Conservation (phyloP, 2,888 invertebrate genomes). For the Xylocampa areola region DNA sequence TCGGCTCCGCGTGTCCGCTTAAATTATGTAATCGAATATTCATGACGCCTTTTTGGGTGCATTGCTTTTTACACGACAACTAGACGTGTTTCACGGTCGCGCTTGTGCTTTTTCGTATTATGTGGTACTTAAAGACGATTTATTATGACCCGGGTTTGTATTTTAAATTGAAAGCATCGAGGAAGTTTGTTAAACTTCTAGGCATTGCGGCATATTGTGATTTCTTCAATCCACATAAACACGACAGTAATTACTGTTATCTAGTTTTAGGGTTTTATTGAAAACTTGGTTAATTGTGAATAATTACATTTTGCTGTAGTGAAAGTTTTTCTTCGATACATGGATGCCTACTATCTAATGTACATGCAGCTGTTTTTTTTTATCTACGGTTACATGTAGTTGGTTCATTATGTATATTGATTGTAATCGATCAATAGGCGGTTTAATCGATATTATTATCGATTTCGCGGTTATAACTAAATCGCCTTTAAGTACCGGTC, state of each 20-base stretch:
- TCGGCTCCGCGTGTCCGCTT: slow-evolving; percentile 67
- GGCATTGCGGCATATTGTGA: no score
- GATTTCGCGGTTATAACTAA: slow-evolving; percentile 52
- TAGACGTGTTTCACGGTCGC: slow-evolving; percentile 57
- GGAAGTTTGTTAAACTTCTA: slow-evolving; percentile 6
- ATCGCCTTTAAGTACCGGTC: slow-evolving; percentile 41
- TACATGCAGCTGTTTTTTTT: slow-evolving; percentile 23
- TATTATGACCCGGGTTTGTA: slow-evolving; percentile 2
- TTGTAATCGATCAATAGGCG: slow-evolving; percentile 48
- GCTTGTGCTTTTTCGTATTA: slow-evolving; percentile 31
- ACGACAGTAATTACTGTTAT: not conserved
- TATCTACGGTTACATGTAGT: slow-evolving; percentile 10
- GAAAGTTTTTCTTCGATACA: no score
- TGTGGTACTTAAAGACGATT: slow-evolving; percentile 21
- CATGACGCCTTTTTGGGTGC: slow-evolving; percentile 72
- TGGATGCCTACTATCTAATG: no score
- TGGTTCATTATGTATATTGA: slow-evolving; percentile 25
- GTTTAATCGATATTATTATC: slow-evolving; percentile 68
- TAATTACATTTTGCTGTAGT: not conserved
- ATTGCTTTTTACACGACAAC: slow-evolving; percentile 65
- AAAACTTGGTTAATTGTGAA: slow-evolving; percentile 8
- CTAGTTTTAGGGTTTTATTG: not conserved
- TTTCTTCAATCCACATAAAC: no score
- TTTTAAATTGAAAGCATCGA: not conserved
- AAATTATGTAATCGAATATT: slow-evolving; percentile 85